Base-by-base conservation (phyloP, 2,888 invertebrate genomes). In the Lasioglossum vierecki region DNA sequence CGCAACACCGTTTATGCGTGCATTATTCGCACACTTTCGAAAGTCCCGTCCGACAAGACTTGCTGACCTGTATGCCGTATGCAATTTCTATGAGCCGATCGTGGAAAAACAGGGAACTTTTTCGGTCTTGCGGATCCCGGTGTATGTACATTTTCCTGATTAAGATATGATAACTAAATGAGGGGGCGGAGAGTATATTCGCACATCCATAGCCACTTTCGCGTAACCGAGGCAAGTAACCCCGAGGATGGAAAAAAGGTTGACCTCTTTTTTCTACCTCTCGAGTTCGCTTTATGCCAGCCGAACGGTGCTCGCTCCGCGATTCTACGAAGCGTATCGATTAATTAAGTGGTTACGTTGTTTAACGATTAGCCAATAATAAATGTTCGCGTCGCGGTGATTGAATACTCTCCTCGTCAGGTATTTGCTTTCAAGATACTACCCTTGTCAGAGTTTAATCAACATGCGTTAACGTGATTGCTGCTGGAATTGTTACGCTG, bases 261-360 rank as follows among this genome's bases (percentile, higher is more conserved):
- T 57, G 63, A 80, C 76, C 79, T 60, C 66, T 46, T 35, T 39
- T 68, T 35, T 22, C 44, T 15, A 30, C n/a, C 71, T n/a, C 63
- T 30, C 26, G n/a, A 70, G 22, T 60, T 41, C 35, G 11, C 26
- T 80, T 49, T 60, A 57, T 44, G 15, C 41, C 68, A 13, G 46
- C 57, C 44, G 13, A 49, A 74, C 57, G 66, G 49, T 60, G 35
- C 35, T 70, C 57, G 35, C 35, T 63, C 8, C 41, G 26, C 46
- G 26, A 57, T 30, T 18, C 53, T 73, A 66, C 76, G 30, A 74
- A 77, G 66, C 46, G 57, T n/a, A 76, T 72, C 75, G 79, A 84
- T 82, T 79, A 82, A 82, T 82, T 82, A 83, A 81, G 15, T 53
- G 41, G 35, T 44, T 46, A 72, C 46, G 35, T 76, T 77, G 77